These are phyloP conservation scores for Bellardia pandia DNA, from an alignment of 2,888 invertebrate species.

Conservation along the genomic window DNA sequence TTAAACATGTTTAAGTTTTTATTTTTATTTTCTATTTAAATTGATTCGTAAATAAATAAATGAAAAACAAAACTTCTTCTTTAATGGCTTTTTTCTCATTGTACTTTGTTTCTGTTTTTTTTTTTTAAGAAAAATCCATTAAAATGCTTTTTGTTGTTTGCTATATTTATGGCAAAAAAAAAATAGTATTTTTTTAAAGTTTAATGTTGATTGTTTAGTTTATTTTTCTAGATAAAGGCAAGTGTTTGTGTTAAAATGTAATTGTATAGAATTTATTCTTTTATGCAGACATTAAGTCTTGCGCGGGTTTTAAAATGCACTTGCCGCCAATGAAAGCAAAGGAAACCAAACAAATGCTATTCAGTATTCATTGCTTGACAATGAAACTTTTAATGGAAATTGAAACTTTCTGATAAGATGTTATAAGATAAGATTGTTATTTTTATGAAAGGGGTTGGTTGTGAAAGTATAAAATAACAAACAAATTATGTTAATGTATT, in stretches of 20 bases:
- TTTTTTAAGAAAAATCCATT: background rate
- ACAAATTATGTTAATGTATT: too few species aligned
- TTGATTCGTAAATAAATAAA: too few species aligned
- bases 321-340: background rate
- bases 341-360: background rate
- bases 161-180: background rate
- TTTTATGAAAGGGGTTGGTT: background rate
- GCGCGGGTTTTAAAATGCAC: background rate
- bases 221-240: background rate
- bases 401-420: constrained; percentile 22
- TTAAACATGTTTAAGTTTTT: too few species aligned
- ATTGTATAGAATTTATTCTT: background rate
- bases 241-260: background rate
- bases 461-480: too few species aligned
- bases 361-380: background rate
- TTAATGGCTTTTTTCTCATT: too few species aligned
- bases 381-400: constrained; percentile 22
- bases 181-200: background rate
- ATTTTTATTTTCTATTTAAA: too few species aligned
- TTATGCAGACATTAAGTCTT: background rate
- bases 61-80: background rate
- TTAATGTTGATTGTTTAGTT: background rate
- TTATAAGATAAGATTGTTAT: background rate
- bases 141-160: too few species aligned
- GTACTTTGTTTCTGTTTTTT: background rate